Conservation (phyloP, 2,888 invertebrate species). For the Heteromyza rotundicornis region DNA sequence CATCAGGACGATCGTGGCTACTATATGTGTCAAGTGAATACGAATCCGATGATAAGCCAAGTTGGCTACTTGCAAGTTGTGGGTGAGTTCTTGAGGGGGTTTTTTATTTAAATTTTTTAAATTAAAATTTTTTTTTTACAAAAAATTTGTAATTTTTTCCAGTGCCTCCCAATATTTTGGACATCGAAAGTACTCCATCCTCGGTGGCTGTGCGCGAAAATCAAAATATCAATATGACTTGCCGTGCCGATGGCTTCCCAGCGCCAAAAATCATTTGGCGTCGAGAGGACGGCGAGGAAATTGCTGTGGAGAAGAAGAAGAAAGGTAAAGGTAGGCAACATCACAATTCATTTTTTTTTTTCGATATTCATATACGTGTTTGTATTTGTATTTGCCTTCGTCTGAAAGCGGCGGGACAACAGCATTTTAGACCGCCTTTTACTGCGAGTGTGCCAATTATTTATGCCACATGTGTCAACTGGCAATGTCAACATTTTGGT, state of each 20-base stretch:
- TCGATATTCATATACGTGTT: background rate
- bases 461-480: no score
- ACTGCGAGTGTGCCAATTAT: no score
- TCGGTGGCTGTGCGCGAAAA: constrained; percentile 92
- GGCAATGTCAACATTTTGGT: no score
- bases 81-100: constrained; percentile 68
- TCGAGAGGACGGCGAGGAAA: constrained; percentile 86
- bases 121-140: background rate
- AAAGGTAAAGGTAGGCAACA: constrained; percentile 74
- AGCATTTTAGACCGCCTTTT: no score
- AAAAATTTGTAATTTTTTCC: background rate
- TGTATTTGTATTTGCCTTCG: background rate
- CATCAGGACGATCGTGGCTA: constrained; percentile 91
- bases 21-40: constrained; percentile 72
- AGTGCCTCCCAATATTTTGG: constrained; percentile 95
- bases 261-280: constrained; percentile 93
- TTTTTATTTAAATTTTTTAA: background rate
- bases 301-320: constrained; percentile 82
- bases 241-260: constrained; percentile 90
- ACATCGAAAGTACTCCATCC: constrained; percentile 88
- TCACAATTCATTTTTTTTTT: no score
- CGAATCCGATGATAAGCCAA: constrained; percentile 94
- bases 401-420: no score
- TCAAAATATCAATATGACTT: constrained; percentile 90
- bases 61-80: constrained; percentile 92